phyloP scores from a whole-genome alignment of 2,888 invertebrate genomes.

The Drosophila meridionalis region DNA sequence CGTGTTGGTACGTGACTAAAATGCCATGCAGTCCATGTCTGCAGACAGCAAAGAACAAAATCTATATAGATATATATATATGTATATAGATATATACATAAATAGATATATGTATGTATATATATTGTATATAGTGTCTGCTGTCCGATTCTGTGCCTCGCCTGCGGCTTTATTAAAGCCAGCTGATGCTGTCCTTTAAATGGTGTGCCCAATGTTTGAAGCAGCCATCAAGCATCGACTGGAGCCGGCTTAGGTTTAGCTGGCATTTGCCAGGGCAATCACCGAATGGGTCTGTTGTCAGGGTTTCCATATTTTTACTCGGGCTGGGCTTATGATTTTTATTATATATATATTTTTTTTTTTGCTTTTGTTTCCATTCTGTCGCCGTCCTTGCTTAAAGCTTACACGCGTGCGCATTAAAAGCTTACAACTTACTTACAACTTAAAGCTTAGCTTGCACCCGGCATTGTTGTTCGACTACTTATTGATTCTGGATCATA shows the following conservation, averaged over 20 bases:
- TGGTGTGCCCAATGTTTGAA: slow-evolving; percentile 59
- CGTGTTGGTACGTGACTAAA: slow-evolving; percentile 73
- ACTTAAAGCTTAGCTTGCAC: background rate
- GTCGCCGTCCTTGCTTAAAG: background rate
- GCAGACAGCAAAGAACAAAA: slow-evolving; percentile 12
- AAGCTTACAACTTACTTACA: slow-evolving; percentile 2
- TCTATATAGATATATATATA: slow-evolving; percentile 2
- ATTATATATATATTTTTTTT: background rate
- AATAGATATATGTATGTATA: background rate
- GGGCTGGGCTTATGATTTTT: background rate
- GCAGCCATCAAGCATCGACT: slow-evolving; percentile 57
- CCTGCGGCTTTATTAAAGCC: slow-evolving; percentile 53
- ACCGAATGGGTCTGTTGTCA: background rate
- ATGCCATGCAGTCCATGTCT: slow-evolving; percentile 62
- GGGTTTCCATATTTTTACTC: background rate
- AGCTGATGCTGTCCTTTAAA: slow-evolving; percentile 53
- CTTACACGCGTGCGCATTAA: slow-evolving; percentile 8
- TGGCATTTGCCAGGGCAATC: background rate
- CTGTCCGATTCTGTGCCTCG: background rate
- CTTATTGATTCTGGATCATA: slow-evolving; percentile 17
- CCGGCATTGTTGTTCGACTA: background rate
- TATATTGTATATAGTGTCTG: background rate
- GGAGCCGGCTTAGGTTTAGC: slow-evolving; percentile 21
- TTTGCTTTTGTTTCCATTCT: background rate
- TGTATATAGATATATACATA: background rate